A percentile compares a stretch with the other conserved stretches of the same genome.
These are phyloP conservation scores for Engraulis encrasicolus DNA, from an alignment of 2,113 vertebrate species.

Conservation along the genomic window DNA sequence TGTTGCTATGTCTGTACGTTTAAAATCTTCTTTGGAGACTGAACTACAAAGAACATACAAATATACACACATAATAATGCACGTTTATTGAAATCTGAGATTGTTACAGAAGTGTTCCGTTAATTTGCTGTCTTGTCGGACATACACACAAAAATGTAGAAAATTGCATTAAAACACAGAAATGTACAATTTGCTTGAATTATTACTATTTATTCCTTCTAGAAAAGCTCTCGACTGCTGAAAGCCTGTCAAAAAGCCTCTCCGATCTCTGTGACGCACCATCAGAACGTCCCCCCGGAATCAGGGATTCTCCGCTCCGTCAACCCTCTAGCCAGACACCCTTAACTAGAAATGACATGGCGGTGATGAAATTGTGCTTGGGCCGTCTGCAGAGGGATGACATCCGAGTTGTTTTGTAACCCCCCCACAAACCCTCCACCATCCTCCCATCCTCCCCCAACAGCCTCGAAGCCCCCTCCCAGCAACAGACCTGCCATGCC, in stretches of 20 bases:
- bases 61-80: neutral
- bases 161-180: neutral
- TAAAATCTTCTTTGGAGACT: no score
- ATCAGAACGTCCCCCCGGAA: neutral
- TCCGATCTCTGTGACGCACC: neutral
- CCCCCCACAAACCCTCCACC: no score
- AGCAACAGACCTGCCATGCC: constrained; percentile 16
- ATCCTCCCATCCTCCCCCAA: no score
- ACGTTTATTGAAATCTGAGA: no score
- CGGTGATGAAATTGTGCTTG: constrained; percentile 13
- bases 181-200: neutral
- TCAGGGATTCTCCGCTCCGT: neutral
- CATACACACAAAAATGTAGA: neutral
- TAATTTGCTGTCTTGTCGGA: neutral
- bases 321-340: neutral
- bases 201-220: no score
- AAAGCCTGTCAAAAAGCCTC: neutral
- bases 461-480: neutral
- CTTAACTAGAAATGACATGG: constrained; percentile 26
- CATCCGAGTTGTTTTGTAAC: neutral
- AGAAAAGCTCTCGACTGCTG: neutral
- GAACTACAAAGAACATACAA: neutral
- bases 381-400: neutral
- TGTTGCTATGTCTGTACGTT: no score
- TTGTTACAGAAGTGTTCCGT: neutral